Evolutionary conservation across 2,113 vertebrate species (phyloP), one percentile per base, ranked within the genome.

Genomic region (Cyprinodon variegatus): DNA sequence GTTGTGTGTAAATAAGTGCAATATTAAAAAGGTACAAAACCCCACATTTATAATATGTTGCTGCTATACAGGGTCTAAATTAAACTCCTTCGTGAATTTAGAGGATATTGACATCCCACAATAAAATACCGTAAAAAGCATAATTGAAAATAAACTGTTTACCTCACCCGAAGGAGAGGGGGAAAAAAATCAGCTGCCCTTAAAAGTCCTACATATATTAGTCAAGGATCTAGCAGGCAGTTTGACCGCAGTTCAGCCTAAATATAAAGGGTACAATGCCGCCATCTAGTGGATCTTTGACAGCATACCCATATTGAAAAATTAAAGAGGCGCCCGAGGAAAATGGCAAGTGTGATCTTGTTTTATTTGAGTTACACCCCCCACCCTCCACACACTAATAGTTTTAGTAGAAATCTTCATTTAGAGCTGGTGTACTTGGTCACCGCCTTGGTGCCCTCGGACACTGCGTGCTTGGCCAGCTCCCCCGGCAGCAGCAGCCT

Each of bases 371-470:
- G 17, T 11, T 29, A 29, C 29, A 29, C 29, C 29, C 29, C 29
- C 29, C 29, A 29, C 29, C 29, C 29, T 29, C 29, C 29, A 29
- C 29, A 29, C 29, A 29, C 29, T 29, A 29, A 29, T 29, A 29
- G n/a, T 57, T 57, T 57, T 8, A 57, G 7, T 8, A 6, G 50
- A n/a, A 57, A 3, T 57, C 7, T 39, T 94, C 84, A 95, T 65
- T 95, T 95, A 68, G 94, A 94, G 85, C 94, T 95, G 77, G 94
- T 95, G 87, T 95, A 95, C 83, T 95, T 95, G 4, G 94, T 94
- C 75, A 95, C 94, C 0, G 94, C 94, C 50, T 94, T 95, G 79
- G 94, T 95, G 45, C 94, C 95, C 81, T 94, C 94, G 0, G 94
- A 95, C 80, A 95, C 94, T 0, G 95, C 94, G 79, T 95, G 94